Base-by-base conservation (phyloP, 2,888 invertebrate genomes). In the Drosophila yooni region DNA sequence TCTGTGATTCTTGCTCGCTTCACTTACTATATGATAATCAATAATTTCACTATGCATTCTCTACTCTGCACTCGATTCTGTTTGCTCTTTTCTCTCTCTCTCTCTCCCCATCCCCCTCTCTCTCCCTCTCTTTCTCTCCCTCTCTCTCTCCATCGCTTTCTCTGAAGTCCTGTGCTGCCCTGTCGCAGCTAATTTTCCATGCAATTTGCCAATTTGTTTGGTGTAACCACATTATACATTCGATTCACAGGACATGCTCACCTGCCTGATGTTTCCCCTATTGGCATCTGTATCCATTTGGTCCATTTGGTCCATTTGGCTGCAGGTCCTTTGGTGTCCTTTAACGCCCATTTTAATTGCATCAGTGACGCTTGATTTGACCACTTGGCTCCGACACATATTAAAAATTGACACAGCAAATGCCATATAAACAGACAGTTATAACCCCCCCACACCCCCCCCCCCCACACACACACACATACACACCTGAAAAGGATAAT, bases 351-450 rank as follows among this genome's bases (percentile, higher is more conserved):
- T 81, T 88, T 89, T 86, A 86, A 86, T 86, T 88, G 83, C 88
- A 88, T 89, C 81, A 88, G 77, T 81, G 70, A 67, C 83, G 83
- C 77, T 89, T 88, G 88, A 89, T 89, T 86, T 88, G 82, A 81
- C 70, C 71, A 69, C 70, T 86, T 73, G 69, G 75, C 68, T 81
- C 65, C 67, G 82, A 78, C 70, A 76, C 83, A 81, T 76, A 66
- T 72, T 66, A 73, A 79, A 81, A 78, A 79, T 59, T 43, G 63
- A 73, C 75, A 70, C 33, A 56, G 52, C 56, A 77, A 78, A 70
- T 52, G 66, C 69, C 36, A 34, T 33, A 67, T 52, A 62, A 61
- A 62, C 65, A 38, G 13, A 46, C 56, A 62, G 31, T 11, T 34
- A 51, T n/a, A 51, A 21, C 27, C 48, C 18, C 51, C 29, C 15